Evolutionary conservation across 2,113 vertebrate genomes (phyloP).

Genomic region (Cariama cristata): DNA sequence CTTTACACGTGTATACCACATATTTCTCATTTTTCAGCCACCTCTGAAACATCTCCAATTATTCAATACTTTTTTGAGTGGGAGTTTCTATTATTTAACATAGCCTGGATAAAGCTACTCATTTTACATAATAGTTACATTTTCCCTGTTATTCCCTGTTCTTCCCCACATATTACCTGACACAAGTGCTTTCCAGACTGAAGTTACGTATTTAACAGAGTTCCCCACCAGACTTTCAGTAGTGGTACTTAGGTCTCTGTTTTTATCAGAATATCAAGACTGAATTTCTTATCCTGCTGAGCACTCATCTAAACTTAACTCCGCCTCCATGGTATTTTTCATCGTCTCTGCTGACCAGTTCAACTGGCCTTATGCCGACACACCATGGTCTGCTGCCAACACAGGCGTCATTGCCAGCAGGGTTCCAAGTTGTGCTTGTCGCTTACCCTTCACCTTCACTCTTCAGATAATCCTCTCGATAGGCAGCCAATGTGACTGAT

Average conservation of each 20-base stretch:
- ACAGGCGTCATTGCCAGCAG: not conserved
- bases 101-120: not conserved
- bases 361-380: fast-evolving
- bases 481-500: not conserved
- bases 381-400: not conserved
- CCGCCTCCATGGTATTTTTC: fast-evolving
- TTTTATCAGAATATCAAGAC: not conserved
- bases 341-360: not conserved
- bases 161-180: not conserved
- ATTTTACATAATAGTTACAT: not conserved
- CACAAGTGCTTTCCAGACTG: not conserved
- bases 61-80: not conserved
- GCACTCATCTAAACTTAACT: not conserved
- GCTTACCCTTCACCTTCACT: not conserved
- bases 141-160: not conserved
- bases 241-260: not conserved
- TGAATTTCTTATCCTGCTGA: fast-evolving
- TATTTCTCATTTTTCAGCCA: not conserved
- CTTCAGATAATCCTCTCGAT: not conserved
- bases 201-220: not conserved
- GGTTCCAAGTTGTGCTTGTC: fast-evolving
- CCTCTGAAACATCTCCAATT: not conserved
- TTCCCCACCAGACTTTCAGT: not conserved
- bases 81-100: not conserved
- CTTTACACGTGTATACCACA: fast-evolving